Evolutionary conservation across 2,888 invertebrate species (phyloP).

Genomic region (Temnothorax ravouxi): DNA sequence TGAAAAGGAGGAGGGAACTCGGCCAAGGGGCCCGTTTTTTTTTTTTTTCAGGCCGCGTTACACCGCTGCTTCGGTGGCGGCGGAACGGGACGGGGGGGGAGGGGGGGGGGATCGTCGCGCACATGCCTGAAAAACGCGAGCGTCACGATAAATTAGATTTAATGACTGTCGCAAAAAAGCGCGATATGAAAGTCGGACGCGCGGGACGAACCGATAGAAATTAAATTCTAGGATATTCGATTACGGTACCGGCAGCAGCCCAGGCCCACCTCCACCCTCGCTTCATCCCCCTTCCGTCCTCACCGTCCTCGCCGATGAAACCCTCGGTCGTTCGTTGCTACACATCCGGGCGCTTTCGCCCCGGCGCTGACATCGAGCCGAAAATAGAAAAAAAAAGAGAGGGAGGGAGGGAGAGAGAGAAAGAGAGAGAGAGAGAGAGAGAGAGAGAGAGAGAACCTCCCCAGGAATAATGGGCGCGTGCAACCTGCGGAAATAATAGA

Average conservation of each 20-base stretch:
- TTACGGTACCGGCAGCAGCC: constrained; percentile 79
- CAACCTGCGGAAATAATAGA: constrained; percentile 71
- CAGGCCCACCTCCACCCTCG: constrained; percentile 58
- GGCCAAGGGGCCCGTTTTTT: constrained; percentile 59
- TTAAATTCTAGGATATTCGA: constrained; percentile 86
- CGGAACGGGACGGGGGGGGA: background rate
- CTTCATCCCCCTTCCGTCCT: constrained; percentile 52
- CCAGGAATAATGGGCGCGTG: constrained; percentile 70
- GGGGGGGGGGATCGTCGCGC: constrained; percentile 41
- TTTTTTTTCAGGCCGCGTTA: constrained; percentile 51
- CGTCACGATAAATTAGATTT: constrained; percentile 85
- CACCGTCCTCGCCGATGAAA: constrained; percentile 73
- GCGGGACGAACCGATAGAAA: constrained; percentile 83
- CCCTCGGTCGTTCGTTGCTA: constrained; percentile 69
- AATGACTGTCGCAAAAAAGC: constrained; percentile 85
- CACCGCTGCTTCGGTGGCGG: constrained; percentile 32
- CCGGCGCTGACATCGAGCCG: constrained; percentile 66
- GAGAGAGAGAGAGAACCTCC: constrained; percentile 23
- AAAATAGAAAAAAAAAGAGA: constrained; percentile 53
- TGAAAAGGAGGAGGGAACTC: constrained; percentile 28
- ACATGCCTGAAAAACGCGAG: constrained; percentile 73
- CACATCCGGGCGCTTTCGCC: constrained; percentile 67
- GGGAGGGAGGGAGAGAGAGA: no score
- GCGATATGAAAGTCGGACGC: constrained; percentile 85
- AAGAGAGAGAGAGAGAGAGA: background rate